Base-by-base conservation (phyloP, 2,888 invertebrate species). In the Protonemura montana region DNA sequence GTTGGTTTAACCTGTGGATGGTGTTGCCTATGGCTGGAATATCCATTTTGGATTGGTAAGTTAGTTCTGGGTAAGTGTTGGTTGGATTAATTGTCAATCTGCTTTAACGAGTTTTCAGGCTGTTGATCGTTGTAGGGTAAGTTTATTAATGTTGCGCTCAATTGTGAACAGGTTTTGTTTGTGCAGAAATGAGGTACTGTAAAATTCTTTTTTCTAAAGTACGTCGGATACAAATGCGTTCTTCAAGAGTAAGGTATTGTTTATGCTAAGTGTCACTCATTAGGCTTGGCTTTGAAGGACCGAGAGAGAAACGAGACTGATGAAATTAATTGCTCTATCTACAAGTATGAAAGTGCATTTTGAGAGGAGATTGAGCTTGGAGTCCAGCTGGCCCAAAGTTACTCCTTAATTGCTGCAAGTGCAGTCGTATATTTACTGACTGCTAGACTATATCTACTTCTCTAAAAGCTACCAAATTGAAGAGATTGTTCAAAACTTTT, bases 111-210 rank as follows among this genome's bases (percentile, higher is more conserved):
- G 59, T 59, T 59, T 59, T 59, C 59, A 59, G 59, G 59, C 59
- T 59, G 21, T 59, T 59, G 59, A 21, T 59, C 59, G 59, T 59
- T 21, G 13, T 59, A 16, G 59, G 59, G 59, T 59, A 59, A 59
- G 59, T 59, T 59, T 10, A 59, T 59, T 59, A 59, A 59, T 21
- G 21, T 59, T 59, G 59, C 59, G 59, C 59, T 59, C 59, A 21
- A 13, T 59, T 59, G 59, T 59, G 59, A 59, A 59, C 59, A 59
- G 59, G 59, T 59, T 35, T 35, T 59, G 59, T 59, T 59, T 59
- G 59, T 3, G 59, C 59, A 21, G 3, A 21, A 59, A 7, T 21
- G 59, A 59, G 59, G 59, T 59, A 59, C 59, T 7, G 59, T 59
- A 21, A 59, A 59, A 16, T 59, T 13, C 7, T 7, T 59, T 59